A percentile compares a stretch with the other conserved stretches of the same genome.
Evolutionary conservation across 2,113 vertebrate genomes (phyloP).

Genomic region (Bostrychus sinensis): DNA sequence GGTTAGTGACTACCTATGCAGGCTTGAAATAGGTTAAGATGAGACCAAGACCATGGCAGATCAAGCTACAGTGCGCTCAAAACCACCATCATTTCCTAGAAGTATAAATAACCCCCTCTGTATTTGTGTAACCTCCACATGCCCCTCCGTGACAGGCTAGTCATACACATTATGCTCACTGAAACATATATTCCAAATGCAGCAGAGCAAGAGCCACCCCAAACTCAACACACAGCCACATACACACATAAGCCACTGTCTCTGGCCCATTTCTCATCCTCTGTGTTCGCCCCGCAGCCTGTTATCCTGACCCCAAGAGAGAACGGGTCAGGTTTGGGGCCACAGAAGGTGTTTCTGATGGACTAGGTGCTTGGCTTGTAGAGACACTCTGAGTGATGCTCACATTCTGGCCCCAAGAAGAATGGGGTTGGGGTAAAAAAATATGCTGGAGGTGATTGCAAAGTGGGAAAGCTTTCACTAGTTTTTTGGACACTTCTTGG

Average conservation of each 20-base stretch:
- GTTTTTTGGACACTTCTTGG: slow-evolving; percentile 32
- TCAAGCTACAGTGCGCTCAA: slow-evolving; percentile 69
- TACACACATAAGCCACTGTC: slow-evolving; percentile 45
- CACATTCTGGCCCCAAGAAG: slow-evolving; percentile 51
- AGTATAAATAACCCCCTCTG: slow-evolving; percentile 90
- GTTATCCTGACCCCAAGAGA: slow-evolving; percentile 75
- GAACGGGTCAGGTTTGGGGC: slow-evolving; percentile 67
- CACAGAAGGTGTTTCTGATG: slow-evolving; percentile 76
- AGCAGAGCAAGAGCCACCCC: slow-evolving; percentile 49
- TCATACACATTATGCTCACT: slow-evolving; percentile 73
- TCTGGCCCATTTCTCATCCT: slow-evolving; percentile 71
- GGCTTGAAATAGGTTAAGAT: slow-evolving; percentile 68
- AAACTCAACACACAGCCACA: slow-evolving; percentile 27
- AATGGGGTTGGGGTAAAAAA: slow-evolving; percentile 53
- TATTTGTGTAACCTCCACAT: slow-evolving; percentile 92
- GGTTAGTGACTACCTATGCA: slow-evolving; percentile 44
- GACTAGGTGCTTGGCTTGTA: slow-evolving; percentile 69
- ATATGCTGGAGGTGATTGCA: slow-evolving; percentile 28
- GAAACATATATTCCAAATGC: slow-evolving; percentile 69
- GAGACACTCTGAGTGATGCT: slow-evolving; percentile 70
- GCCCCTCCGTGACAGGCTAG: slow-evolving; percentile 83
- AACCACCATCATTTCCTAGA: slow-evolving; percentile 87
- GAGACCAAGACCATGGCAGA: slow-evolving; percentile 55
- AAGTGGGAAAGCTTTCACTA: slow-evolving; percentile 33
- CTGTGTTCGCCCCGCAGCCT: slow-evolving; percentile 62